These are phyloP conservation scores for Piscicola geometra DNA, from an alignment of 2,888 invertebrate genomes.

Conservation along the genomic window DNA sequence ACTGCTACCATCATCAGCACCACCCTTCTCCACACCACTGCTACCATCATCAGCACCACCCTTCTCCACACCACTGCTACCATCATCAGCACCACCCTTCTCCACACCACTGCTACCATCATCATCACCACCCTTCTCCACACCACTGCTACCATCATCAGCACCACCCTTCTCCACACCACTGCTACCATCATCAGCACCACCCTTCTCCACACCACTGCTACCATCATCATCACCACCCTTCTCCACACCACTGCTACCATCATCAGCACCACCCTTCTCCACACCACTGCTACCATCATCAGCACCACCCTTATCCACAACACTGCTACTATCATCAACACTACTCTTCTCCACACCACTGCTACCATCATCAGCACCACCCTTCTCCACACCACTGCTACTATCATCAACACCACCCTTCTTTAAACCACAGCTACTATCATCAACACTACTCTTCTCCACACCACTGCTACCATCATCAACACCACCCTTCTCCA, in stretches of 20 bases:
- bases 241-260: conserved; percentile 18
- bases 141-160: conserved; percentile 2
- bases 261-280: conserved; percentile 40
- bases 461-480: too few relatives aligned
- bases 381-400: conserved; percentile 23
- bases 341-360: conserved; percentile 21
- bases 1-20: background rate
- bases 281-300: conserved; percentile 42
- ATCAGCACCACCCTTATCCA: background rate
- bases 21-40: background rate
- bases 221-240: conserved; percentile 31
- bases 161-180: conserved; percentile 33
- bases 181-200: conserved; percentile 22
- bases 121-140: conserved; percentile 40
- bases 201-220: conserved; percentile 21
- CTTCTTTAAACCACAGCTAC: conserved; percentile 16
- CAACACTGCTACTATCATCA: conserved; percentile 9
- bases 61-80: background rate
- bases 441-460: conserved; percentile 4
- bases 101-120: conserved; percentile 42
- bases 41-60: background rate
- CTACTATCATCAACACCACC: conserved; percentile 23
- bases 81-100: too few relatives aligned
- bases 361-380: conserved; percentile 21
- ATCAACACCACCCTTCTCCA: too few relatives aligned